Evolutionary conservation across 2,888 invertebrate genomes (phyloP).

Genomic region (Pomacea canaliculata): DNA sequence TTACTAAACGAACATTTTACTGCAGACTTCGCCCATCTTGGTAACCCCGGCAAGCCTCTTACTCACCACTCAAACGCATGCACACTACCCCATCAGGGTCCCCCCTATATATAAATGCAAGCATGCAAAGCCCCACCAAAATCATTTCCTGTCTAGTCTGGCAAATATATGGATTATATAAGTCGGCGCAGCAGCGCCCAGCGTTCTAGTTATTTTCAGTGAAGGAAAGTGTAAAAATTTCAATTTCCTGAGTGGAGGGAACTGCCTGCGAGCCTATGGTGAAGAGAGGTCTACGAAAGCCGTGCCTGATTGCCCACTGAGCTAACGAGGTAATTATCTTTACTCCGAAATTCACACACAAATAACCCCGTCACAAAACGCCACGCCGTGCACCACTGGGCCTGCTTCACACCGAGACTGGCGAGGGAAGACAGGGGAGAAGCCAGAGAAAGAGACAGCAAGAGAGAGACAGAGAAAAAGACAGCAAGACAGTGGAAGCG

Average conservation of each 20-base stretch:
- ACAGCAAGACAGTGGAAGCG: not conserved
- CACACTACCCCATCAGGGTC: not conserved
- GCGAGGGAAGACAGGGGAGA: not conserved
- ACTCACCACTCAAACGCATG: not conserved
- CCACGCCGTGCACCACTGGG: not conserved
- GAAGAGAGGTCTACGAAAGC: not conserved
- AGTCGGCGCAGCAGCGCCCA: slow-evolving; percentile 5
- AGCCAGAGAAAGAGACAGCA: not conserved
- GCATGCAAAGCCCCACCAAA: slow-evolving; percentile 19
- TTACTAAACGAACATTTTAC: no score
- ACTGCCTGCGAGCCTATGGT: not conserved
- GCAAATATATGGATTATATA: slow-evolving; percentile 23
- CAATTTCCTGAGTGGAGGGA: slow-evolving; percentile 23
- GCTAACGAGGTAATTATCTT: slow-evolving; percentile 26
- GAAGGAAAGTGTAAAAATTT: slow-evolving; percentile 31
- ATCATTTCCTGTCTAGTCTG: slow-evolving; percentile 16
- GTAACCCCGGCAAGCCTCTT: no score
- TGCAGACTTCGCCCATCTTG: no score
- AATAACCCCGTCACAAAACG: slow-evolving; percentile 17
- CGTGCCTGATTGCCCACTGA: slow-evolving; percentile 14
- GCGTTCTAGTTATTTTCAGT: slow-evolving; percentile 10
- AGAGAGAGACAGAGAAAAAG: slow-evolving; percentile 4
- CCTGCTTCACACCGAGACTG: not conserved
- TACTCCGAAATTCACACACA: slow-evolving; percentile 21
- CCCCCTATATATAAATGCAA: not conserved